These are phyloP conservation scores for Semibalanus balanoides DNA, from an alignment of 1,140 invertebrate genomes.

Conservation along the genomic window DNA sequence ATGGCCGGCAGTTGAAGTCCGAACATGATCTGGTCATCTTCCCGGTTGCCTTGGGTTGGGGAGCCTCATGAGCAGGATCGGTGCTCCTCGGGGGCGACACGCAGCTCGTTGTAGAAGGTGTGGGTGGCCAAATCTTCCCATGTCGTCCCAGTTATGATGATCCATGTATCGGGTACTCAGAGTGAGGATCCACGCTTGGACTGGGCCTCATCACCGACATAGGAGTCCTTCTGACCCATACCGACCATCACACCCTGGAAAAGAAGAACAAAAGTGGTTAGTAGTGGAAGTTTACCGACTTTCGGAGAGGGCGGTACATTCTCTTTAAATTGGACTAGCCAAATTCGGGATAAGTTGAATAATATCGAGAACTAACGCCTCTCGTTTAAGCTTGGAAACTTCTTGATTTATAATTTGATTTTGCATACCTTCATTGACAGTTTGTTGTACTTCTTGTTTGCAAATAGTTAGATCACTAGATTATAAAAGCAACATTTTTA, in stretches of 20 bases:
- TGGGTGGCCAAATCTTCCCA: conserved; percentile 96
- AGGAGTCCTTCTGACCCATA: conserved; percentile 95
- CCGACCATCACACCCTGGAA: conserved; percentile 87
- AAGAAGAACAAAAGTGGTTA: conserved; percentile 7
- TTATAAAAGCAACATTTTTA: too few relatives aligned
- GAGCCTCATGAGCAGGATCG: conserved; percentile 78
- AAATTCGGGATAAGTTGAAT: too few relatives aligned
- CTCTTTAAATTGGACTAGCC: too few relatives aligned
- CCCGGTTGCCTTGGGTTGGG: conserved; percentile 76
- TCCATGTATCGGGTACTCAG: conserved; percentile 91
- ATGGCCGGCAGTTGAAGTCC: conserved; percentile 84
- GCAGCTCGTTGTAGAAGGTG: conserved; percentile 89
- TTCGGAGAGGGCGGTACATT: too few relatives aligned
- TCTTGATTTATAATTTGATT: too few relatives aligned
- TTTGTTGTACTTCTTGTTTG: too few relatives aligned
- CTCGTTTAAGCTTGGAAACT: too few relatives aligned
- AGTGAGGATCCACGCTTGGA: conserved; percentile 48
- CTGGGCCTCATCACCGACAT: conserved; percentile 56
- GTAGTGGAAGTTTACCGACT: neutral
- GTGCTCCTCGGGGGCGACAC: conserved; percentile 88
- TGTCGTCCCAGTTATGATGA: conserved; percentile 95
- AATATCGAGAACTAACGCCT: too few relatives aligned
- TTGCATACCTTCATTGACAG: too few relatives aligned
- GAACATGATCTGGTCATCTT: conserved; percentile 84
- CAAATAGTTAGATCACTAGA: too few relatives aligned